Percentiles rank a stretch among this genome's conserved stretches.
Conservation (phyloP, 2,797 vertebrate species). For the Rhinophrynus dorsalis region DNA sequence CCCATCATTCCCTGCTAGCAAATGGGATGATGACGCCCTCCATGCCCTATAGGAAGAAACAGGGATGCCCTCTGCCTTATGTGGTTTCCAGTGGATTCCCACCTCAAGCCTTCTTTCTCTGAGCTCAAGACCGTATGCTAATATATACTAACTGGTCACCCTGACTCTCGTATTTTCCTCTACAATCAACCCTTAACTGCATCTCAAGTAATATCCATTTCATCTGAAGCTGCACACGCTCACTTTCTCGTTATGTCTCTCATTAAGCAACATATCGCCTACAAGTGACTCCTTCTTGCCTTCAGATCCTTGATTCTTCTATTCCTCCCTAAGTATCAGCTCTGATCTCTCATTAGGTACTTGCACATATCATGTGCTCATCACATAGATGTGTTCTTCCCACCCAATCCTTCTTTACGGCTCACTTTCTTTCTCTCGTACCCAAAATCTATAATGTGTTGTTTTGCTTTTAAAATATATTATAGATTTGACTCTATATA, state of each 20-base stretch:
- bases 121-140: too few relatives aligned
- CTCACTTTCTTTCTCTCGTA: too few relatives aligned
- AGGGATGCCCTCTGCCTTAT: not conserved
- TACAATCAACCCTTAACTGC: not conserved
- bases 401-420: too few relatives aligned
- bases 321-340: not conserved
- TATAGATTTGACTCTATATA: too few relatives aligned
- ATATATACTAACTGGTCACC: not conserved
- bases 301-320: not conserved
- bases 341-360: not conserved
- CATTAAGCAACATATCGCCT: not conserved
- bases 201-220: not conserved
- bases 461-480: too few relatives aligned
- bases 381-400: too few relatives aligned
- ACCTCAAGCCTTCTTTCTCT: not conserved
- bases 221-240: not conserved
- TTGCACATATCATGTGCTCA: too few relatives aligned
- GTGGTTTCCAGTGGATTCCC: not conserved
- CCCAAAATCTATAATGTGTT: too few relatives aligned
- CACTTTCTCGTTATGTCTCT: not conserved
- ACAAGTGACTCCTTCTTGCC: not conserved
- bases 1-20: too few relatives aligned
- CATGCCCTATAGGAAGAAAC: too few relatives aligned
- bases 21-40: too few relatives aligned
- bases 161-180: not conserved